Conservation (phyloP, 2,888 invertebrate species). For the Temnothorax rugatulus region DNA sequence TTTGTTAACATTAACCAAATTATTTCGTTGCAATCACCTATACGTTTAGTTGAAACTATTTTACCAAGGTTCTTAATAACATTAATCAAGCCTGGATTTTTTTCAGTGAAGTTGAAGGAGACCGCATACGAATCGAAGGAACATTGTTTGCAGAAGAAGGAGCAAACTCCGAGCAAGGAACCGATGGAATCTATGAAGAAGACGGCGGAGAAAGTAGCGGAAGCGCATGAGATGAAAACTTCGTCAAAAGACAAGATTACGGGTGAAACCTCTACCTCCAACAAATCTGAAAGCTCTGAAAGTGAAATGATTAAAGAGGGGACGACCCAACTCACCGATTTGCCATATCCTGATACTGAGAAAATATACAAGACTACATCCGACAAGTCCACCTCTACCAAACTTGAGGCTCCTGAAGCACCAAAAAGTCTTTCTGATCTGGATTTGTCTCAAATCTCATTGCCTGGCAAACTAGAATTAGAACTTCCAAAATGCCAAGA, state of each 20-base stretch:
- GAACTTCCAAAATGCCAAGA: too few relatives aligned
- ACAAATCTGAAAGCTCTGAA: background rate
- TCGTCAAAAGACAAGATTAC: too few relatives aligned
- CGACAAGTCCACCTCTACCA: background rate
- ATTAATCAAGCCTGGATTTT: too few relatives aligned
- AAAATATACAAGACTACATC: background rate
- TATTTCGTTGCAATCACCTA: too few relatives aligned
- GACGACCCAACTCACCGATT: too few relatives aligned
- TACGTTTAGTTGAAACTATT: too few relatives aligned
- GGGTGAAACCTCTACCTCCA: background rate
- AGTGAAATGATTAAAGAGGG: background rate
- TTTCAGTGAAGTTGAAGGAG: background rate
- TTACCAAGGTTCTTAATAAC: too few relatives aligned
- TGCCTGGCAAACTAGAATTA: too few relatives aligned
- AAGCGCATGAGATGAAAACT: background rate
- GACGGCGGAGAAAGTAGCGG: background rate
- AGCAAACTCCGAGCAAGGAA: background rate
- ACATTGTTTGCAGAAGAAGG: background rate
- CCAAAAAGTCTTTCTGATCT: too few relatives aligned
- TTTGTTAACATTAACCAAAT: too few relatives aligned
- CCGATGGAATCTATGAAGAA: background rate
- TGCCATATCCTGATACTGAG: too few relatives aligned
- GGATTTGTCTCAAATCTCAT: too few relatives aligned
- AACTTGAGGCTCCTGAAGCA: background rate
- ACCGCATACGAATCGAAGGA: background rate